These are phyloP conservation scores for Microctonus hyperodae DNA, from an alignment of 2,888 invertebrate species.

Conservation along the genomic window DNA sequence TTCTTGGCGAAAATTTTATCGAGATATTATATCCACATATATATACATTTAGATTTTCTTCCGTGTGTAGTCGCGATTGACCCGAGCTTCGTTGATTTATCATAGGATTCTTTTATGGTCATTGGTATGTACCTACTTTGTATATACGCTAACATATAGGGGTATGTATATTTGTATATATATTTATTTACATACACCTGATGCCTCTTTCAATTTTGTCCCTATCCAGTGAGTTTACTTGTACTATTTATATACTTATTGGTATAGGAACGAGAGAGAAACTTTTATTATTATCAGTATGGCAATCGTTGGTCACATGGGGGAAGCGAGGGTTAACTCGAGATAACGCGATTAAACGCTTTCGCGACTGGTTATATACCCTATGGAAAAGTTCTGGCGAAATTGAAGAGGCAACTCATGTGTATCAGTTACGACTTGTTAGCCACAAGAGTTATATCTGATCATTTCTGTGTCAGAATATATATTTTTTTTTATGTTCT, in stretches of 20 bases:
- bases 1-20: slow-evolving; percentile 13
- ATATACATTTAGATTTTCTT: slow-evolving; percentile 15
- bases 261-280: slow-evolving; percentile 34
- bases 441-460: slow-evolving; percentile 23
- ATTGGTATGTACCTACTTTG: slow-evolving; percentile 2
- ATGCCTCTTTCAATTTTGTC: slow-evolving; percentile 43
- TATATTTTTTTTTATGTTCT: too few relatives aligned
- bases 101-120: slow-evolving; percentile 19
- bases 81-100: slow-evolving; percentile 22
- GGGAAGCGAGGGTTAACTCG: slow-evolving; percentile 42
- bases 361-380: slow-evolving; percentile 41
- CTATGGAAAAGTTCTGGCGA: slow-evolving; percentile 38
- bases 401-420: slow-evolving; percentile 44
- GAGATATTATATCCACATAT: slow-evolving; percentile 5
- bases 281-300: slow-evolving; percentile 34
- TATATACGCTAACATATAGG: not conserved
- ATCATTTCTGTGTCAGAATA: slow-evolving; percentile 18
- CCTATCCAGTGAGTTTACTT: slow-evolving; percentile 18
- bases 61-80: slow-evolving; percentile 14
- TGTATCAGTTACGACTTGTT: slow-evolving; percentile 52
- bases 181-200: not conserved
- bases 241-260: not conserved
- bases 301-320: slow-evolving; percentile 41
- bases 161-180: not conserved
- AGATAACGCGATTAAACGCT: slow-evolving; percentile 49